Conservation (phyloP, 2,797 vertebrate genomes). For the Microctenopoma steveboyesi region DNA sequence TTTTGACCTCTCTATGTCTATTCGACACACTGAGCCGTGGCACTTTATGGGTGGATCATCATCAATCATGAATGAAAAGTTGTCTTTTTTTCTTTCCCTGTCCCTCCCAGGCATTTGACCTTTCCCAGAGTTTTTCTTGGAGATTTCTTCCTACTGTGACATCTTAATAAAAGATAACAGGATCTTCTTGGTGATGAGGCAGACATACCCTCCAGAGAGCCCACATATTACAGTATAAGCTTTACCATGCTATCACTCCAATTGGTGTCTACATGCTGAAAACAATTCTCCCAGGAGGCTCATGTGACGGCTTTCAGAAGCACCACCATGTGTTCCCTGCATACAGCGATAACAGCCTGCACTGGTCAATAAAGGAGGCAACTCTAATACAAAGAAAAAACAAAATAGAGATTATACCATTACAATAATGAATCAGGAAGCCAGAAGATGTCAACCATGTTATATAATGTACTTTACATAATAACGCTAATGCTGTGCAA, state of each 20-base stretch:
- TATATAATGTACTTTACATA: background rate
- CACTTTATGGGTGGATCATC: conserved; percentile 59
- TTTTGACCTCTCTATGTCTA: conserved; percentile 56
- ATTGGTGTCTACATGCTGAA: conserved; percentile 5
- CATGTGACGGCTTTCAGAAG: conserved; percentile 30
- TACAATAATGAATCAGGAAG: background rate
- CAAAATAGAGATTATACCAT: background rate
- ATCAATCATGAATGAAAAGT: conserved; percentile 76
- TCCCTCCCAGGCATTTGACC: conserved; percentile 71
- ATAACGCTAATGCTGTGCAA: background rate
- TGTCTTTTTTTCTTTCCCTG: background rate
- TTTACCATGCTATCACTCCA: background rate
- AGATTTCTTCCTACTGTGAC: conserved; percentile 67
- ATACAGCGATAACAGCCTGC: conserved; percentile 4
- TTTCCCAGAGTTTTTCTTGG: conserved; percentile 66
- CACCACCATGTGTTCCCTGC: conserved; percentile 35
- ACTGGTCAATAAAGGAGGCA: background rate
- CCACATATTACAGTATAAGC: conserved; percentile 33
- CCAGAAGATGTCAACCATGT: background rate
- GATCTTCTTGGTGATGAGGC: conserved; percentile 37
- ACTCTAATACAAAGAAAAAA: background rate
- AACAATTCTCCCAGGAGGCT: conserved; percentile 47
- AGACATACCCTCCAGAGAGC: conserved; percentile 43
- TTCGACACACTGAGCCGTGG: conserved; percentile 59
- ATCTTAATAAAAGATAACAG: conserved; percentile 75